These are phyloP conservation scores for Celastrina argiolus DNA, from an alignment of 2,888 invertebrate species.

Conservation along the genomic window DNA sequence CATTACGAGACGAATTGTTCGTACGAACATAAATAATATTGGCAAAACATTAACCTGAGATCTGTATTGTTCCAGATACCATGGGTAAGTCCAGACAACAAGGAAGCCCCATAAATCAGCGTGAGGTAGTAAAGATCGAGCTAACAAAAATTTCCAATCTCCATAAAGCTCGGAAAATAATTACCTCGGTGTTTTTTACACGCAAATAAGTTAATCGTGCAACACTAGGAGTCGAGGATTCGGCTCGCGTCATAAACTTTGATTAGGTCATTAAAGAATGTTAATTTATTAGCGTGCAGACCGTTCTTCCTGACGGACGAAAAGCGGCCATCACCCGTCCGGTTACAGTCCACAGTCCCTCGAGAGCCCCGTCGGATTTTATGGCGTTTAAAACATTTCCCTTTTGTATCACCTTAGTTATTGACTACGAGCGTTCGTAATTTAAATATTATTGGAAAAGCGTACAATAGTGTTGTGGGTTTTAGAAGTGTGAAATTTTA, in stretches of 20 bases:
- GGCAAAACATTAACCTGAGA: slow-evolving; percentile 32
- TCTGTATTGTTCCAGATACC: slow-evolving; percentile 86
- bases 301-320: slow-evolving; percentile 62
- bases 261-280: slow-evolving; percentile 77
- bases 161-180: slow-evolving; percentile 74
- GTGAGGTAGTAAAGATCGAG: slow-evolving; percentile 51
- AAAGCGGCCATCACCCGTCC: slow-evolving; percentile 54
- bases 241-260: slow-evolving; percentile 77
- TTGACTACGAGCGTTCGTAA: slow-evolving; percentile 40
- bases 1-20: slow-evolving; percentile 1
- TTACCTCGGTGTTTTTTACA: slow-evolving; percentile 54
- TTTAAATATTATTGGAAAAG: slow-evolving; percentile 29
- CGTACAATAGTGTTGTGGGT: slow-evolving; percentile 17
- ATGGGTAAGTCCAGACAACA: slow-evolving; percentile 82
- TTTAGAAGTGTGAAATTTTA: slow-evolving; percentile 17
- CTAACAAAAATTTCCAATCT: slow-evolving; percentile 73
- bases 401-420: slow-evolving; percentile 57
- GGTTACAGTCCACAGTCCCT: slow-evolving; percentile 44
- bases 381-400: slow-evolving; percentile 49
- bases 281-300: slow-evolving; percentile 74
- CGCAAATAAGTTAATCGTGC: slow-evolving; percentile 71
- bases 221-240: slow-evolving; percentile 77
- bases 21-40: slow-evolving; percentile 18
- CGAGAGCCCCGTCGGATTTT: slow-evolving; percentile 41
- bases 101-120: slow-evolving; percentile 66